A percentile compares a stretch with the other conserved stretches of the same genome.
These are phyloP conservation scores for Pseudois nayaur DNA, from an alignment of 2,113 vertebrate species.

Conservation along the genomic window DNA sequence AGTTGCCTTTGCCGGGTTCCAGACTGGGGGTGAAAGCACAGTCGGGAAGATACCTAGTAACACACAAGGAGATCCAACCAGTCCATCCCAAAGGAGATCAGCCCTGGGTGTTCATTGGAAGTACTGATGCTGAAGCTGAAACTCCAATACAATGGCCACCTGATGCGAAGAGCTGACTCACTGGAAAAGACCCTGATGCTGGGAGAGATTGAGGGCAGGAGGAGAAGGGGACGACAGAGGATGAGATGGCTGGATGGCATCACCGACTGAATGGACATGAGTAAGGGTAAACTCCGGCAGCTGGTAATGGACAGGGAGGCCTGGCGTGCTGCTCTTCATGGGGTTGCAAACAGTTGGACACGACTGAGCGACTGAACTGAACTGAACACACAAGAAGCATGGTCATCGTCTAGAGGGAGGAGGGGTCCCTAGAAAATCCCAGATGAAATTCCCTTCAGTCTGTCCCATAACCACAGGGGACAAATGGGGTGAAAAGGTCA, in stretches of 20 bases:
- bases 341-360: background rate
- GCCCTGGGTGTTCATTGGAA: background rate
- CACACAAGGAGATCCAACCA: background rate
- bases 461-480: background rate
- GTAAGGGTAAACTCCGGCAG: background rate
- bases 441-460: background rate
- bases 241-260: background rate
- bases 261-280: background rate
- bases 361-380: background rate
- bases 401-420: background rate
- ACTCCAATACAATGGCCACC: background rate
- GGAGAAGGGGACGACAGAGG: background rate
- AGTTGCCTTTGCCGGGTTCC: background rate
- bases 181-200: background rate
- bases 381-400: background rate
- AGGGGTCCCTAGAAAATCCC: background rate
- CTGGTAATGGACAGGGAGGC: background rate
- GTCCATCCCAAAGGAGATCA: background rate
- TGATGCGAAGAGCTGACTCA: background rate
- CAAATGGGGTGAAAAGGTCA: no score
- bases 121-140: background rate
- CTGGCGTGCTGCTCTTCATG: fast-evolving
- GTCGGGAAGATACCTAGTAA: background rate
- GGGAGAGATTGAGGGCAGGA: background rate
- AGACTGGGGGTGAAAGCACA: background rate